Evolutionary conservation across 2,797 vertebrate species (phyloP).

Genomic region (Propithecus deckenii): DNA sequence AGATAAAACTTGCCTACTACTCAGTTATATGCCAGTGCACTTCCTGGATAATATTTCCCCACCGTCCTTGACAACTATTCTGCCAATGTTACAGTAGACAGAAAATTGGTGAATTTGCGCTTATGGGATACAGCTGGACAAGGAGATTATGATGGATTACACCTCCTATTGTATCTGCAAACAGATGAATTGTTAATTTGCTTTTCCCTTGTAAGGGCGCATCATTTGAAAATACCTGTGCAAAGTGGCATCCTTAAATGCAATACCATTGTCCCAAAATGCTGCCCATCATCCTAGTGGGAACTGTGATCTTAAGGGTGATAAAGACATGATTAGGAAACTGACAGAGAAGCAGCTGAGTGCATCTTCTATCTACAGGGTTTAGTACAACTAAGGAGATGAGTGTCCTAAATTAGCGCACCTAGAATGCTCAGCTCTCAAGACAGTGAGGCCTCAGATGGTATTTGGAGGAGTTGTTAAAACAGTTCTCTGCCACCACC

Average conservation of each 20-base stretch:
- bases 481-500: conserved; percentile 87
- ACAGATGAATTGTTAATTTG: background rate
- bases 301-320: background rate
- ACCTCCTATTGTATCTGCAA: background rate
- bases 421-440: conserved; percentile 88
- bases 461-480: background rate
- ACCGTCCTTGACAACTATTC: conserved; percentile 81
- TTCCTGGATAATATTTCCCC: conserved; percentile 89
- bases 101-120: background rate
- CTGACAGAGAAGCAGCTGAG: conserved; percentile 22
- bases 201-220: background rate
- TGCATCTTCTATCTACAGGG: conserved; percentile 78
- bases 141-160: background rate
- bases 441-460: conserved; percentile 83
- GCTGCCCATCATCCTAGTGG: background rate
- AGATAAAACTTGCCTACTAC: conserved; percentile 90
- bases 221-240: background rate
- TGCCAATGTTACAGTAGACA: background rate
- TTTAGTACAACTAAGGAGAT: conserved; percentile 90
- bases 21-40: conserved; percentile 90
- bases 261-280: background rate
- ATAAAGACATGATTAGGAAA: background rate
- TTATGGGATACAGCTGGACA: background rate
- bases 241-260: background rate
- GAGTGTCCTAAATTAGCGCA: conserved; percentile 85